A percentile compares a stretch with the other conserved stretches of the same genome.
Evolutionary conservation across 2,113 vertebrate genomes (phyloP).

Genomic region (Hippolais icterina): DNA sequence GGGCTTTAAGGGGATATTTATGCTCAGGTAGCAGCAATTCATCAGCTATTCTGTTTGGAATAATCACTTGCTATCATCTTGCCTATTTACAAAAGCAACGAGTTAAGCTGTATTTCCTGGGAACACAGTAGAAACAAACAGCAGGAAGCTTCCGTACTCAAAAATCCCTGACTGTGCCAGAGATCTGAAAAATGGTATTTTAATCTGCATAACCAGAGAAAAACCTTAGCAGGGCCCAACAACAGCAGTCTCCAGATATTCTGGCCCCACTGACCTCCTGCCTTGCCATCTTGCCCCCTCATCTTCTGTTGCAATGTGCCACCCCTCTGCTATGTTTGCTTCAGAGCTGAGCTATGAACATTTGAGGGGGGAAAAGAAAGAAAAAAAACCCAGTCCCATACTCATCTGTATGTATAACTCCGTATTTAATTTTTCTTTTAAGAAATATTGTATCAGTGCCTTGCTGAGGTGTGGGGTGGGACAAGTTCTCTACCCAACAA

Average conservation of each 20-base stretch:
- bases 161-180: neutral
- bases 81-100: conserved; percentile 12
- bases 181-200: neutral
- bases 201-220: neutral
- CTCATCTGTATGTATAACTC: neutral
- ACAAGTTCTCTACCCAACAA: neutral
- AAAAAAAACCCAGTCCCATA: neutral
- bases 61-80: neutral
- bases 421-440: neutral
- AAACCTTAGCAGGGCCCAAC: neutral
- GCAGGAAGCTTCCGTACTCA: neutral
- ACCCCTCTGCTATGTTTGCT: neutral
- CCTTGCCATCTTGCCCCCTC: neutral
- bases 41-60: neutral
- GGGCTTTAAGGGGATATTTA: neutral
- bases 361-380: fast-evolving
- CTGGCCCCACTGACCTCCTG: neutral
- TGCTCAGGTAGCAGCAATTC: neutral
- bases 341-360: neutral
- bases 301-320: neutral
- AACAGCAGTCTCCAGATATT: neutral
- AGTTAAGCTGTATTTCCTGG: neutral
- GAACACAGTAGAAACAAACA: conserved; percentile 16
- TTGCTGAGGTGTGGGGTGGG: neutral
- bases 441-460: neutral